Evolutionary conservation across 2,797 vertebrate species (phyloP), one percentile per base, ranked within the genome.

Genomic region (Eurystomus glaucurus): DNA sequence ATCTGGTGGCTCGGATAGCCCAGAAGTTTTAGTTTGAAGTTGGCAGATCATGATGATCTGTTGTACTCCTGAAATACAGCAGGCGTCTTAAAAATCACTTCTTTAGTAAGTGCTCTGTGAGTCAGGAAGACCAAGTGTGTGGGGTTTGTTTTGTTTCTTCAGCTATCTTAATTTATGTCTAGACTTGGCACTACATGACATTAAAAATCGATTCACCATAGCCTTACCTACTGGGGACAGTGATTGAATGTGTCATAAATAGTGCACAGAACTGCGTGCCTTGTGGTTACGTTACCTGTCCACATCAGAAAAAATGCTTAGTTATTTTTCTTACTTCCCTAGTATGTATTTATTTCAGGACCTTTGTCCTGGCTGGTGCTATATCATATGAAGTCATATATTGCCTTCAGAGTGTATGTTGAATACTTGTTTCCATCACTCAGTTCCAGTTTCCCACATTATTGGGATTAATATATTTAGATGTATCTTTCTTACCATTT

Each of bases 111-210:
- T 75, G 77, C 10, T 46, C 46, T 81, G 43, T 86, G 61, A 88
- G 39, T 46, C 65, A 85, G 52, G n/a, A 83, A 45, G 54, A 52
- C 31, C 23, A 83, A 90, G 19, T 8, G 1, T 22, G 3, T 31
- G 64, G 8, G 15, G 5, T 54, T 88, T 62, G 35, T 33, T 85
- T 57, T 55, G 17, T 0, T 37, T 94, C 60, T 68, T 33, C 55
- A 77, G 11, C 33, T 70, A 21, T 48, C 15, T 82, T 93, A 72
- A 79, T 79, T 75, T 76, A 55, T 83, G 39, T 91, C 85, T 95
- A 80, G 64, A 88, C 82, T 77, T 93, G 51, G 12, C 31, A 95
- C 95, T 91, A 93, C 79, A n/a, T 39, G 14, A n/a, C 52, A 66
- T 26, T 74, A 83, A 91, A 95, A 97, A 82, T 94, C 51, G 76